These are phyloP conservation scores for Meda fulgida DNA, from an alignment of 2,797 vertebrate species.

Conservation along the genomic window DNA sequence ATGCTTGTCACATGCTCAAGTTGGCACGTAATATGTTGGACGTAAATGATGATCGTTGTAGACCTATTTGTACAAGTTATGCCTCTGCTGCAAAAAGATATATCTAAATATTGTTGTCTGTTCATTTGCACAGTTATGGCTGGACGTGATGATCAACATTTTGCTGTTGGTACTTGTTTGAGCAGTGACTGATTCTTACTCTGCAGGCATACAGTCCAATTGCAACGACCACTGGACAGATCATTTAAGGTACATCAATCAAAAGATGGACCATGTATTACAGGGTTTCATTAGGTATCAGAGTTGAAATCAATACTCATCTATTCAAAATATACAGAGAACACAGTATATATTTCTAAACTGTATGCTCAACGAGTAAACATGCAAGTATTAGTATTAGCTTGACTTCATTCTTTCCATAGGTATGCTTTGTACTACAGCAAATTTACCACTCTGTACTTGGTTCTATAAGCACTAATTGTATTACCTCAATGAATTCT, in stretches of 20 bases:
- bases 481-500: conserved; percentile 32
- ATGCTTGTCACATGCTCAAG: neutral
- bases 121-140: no score
- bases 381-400: no score
- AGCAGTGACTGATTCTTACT: neutral
- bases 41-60: neutral
- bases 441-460: neutral
- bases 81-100: neutral
- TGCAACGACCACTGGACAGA: no score
- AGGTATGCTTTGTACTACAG: no score
- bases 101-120: neutral
- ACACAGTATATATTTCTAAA: neutral
- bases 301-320: no score
- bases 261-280: no score
- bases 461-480: neutral
- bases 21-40: conserved; percentile 6
- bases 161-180: neutral
- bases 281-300: no score
- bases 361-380: no score
- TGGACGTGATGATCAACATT: neutral
- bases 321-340: no score
- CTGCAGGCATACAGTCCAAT: no score
- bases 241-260: no score
- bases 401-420: no score
- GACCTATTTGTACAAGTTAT: conserved; percentile 7